These are phyloP conservation scores for Garra rufa DNA, from an alignment of 2,113 vertebrate genomes.

Conservation along the genomic window DNA sequence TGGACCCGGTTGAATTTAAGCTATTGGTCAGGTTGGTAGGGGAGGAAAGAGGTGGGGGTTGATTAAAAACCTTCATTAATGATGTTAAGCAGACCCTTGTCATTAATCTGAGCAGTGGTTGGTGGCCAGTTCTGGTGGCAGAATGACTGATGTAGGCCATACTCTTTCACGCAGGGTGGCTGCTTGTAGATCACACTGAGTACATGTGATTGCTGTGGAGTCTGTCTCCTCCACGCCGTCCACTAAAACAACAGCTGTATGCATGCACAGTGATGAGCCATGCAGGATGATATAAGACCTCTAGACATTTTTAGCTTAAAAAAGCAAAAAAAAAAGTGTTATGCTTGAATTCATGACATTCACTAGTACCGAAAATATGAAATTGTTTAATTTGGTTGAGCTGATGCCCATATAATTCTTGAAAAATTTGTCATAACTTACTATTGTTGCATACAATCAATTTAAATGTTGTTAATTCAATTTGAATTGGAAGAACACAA, in stretches of 20 bases:
- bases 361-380: neutral
- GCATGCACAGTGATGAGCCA: conserved; percentile 30
- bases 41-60: conserved; percentile 47
- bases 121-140: conserved; percentile 64
- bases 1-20: conserved; percentile 13
- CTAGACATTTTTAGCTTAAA: neutral
- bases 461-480: neutral
- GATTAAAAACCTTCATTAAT: conserved; percentile 64
- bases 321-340: neutral
- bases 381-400: neutral
- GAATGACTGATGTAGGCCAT: conserved; percentile 73
- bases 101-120: conserved; percentile 74
- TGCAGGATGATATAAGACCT: neutral
- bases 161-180: conserved; percentile 61
- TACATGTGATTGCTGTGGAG: conserved; percentile 73
- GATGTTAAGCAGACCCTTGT: conserved; percentile 71
- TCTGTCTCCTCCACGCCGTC: conserved; percentile 63
- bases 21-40: conserved; percentile 51
- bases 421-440: neutral
- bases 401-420: neutral
- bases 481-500: neutral
- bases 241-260: conserved; percentile 59
- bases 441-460: neutral
- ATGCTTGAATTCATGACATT: too few species aligned
- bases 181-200: conserved; percentile 74